Evolutionary conservation across 1,140 invertebrate species (phyloP).

Genomic region (Carcinoscorpius rotundicauda): DNA sequence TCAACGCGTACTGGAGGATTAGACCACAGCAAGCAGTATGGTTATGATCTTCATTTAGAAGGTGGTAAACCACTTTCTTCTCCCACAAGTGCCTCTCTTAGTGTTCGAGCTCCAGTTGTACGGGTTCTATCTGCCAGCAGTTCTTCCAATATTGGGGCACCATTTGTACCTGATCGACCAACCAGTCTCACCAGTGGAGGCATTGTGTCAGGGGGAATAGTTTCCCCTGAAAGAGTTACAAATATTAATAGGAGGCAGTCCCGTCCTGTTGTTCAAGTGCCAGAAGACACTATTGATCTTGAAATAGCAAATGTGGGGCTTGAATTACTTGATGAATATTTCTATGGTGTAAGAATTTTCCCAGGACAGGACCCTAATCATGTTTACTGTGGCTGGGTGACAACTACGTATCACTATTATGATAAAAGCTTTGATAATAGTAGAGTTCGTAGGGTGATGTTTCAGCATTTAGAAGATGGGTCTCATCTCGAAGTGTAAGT

Average conservation of each 20-base stretch:
- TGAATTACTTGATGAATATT: slow-evolving; percentile 90
- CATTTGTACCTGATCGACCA: slow-evolving; percentile 50
- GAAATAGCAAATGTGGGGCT: too few relatives aligned
- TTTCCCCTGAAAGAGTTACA: too few relatives aligned
- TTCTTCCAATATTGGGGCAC: slow-evolving; percentile 41
- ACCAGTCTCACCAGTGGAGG: slow-evolving; percentile 11
- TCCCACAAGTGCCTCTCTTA: slow-evolving; percentile 12
- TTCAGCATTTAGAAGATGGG: slow-evolving; percentile 40
- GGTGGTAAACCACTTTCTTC: slow-evolving; percentile 31
- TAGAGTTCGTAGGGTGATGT: slow-evolving; percentile 69
- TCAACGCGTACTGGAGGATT: slow-evolving; percentile 17
- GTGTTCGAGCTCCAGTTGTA: slow-evolving; percentile 21
- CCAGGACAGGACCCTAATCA: slow-evolving; percentile 81
- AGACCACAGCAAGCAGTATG: slow-evolving; percentile 11
- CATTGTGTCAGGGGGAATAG: too few relatives aligned
- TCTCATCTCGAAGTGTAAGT: too few relatives aligned
- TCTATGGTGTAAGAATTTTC: slow-evolving; percentile 83
- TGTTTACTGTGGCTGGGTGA: slow-evolving; percentile 98
- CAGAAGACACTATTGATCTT: too few relatives aligned
- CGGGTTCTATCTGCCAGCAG: not conserved
- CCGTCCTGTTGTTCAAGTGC: too few relatives aligned
- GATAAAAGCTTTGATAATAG: slow-evolving; percentile 62
- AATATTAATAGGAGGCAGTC: too few relatives aligned
- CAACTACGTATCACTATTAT: slow-evolving; percentile 67
- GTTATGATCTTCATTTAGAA: slow-evolving; percentile 18